Evolutionary conservation across 1,140 invertebrate species (phyloP).

Genomic region (Drosophila murphyi): DNA sequence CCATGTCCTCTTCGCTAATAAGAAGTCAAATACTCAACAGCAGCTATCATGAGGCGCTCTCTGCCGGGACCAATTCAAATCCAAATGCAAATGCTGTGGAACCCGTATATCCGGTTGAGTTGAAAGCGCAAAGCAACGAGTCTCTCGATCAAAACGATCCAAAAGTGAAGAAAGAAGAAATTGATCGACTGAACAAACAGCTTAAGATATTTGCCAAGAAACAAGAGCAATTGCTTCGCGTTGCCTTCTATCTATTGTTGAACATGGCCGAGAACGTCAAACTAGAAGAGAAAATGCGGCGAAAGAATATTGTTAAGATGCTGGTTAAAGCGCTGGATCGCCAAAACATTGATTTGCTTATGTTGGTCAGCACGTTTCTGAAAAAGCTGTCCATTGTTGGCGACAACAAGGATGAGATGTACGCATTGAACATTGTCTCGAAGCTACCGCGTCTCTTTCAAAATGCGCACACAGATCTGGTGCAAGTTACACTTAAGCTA

Average conservation of each 20-base stretch:
- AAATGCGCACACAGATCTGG: constrained; percentile 91
- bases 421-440: constrained; percentile 89
- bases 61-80: constrained; percentile 52
- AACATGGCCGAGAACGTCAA: constrained; percentile 98
- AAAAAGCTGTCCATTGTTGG: constrained; percentile 97
- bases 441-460: constrained; percentile 90
- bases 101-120: constrained; percentile 48
- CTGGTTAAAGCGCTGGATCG: constrained; percentile 95
- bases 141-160: constrained; percentile 85
- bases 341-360: constrained; percentile 93
- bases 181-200: constrained; percentile 92
- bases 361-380: constrained; percentile 96
- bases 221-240: constrained; percentile 95
- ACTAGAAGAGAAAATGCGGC: constrained; percentile 98
- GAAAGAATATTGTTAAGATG: constrained; percentile 95
- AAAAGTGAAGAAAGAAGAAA: constrained; percentile 90
- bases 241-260: constrained; percentile 95
- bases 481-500: constrained; percentile 94
- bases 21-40: constrained; percentile 86
- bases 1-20: constrained; percentile 78
- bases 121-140: constrained; percentile 85
- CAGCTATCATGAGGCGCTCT: constrained; percentile 88
- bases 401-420: constrained; percentile 98
- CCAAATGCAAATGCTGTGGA: constrained; percentile 16
- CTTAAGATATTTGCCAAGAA: constrained; percentile 93